Evolutionary conservation across 2,113 vertebrate species (phyloP).

Genomic region (Crotalus tigris): DNA sequence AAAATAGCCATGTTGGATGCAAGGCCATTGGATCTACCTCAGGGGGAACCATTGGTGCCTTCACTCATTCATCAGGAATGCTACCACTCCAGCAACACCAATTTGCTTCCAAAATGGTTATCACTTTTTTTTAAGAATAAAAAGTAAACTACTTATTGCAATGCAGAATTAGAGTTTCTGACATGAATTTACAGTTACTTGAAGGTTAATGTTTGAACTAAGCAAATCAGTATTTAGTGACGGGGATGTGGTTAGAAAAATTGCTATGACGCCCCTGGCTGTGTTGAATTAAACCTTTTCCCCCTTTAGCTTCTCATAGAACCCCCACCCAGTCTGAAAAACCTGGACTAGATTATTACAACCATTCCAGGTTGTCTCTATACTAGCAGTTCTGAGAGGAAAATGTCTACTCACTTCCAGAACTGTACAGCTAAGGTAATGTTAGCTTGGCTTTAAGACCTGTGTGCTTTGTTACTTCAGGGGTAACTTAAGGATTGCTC

Average conservation of each 20-base stretch:
- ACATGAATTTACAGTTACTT: background rate
- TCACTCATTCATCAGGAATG: background rate
- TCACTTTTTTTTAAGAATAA: background rate
- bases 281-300: background rate
- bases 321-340: background rate
- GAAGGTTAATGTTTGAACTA: background rate
- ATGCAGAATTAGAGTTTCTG: background rate
- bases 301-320: background rate
- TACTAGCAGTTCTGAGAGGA: background rate
- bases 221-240: background rate
- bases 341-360: background rate
- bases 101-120: conserved; percentile 17
- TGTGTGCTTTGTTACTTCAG: background rate
- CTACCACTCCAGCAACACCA: conserved; percentile 1
- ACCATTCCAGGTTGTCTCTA: background rate
- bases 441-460: background rate
- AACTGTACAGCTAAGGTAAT: background rate
- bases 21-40: background rate
- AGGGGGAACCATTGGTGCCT: background rate
- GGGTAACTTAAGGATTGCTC: background rate
- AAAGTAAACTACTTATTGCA: background rate
- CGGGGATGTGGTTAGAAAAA: background rate
- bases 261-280: background rate
- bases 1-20: background rate
- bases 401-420: background rate